Base-by-base conservation (phyloP, 2,113 vertebrate genomes). In the Sialia sialis region DNA sequence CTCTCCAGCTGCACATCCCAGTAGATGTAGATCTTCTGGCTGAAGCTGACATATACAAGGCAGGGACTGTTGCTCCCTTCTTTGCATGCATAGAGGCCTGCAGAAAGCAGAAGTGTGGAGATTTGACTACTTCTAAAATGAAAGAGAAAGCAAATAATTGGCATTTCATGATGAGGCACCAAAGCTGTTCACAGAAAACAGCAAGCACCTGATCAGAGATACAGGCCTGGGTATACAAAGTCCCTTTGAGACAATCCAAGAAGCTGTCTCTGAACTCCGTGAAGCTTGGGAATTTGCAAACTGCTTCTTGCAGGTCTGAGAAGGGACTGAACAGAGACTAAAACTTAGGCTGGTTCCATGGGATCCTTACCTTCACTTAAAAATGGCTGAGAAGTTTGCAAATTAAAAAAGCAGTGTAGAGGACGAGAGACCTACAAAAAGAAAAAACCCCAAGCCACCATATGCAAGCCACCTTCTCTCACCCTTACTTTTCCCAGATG, bases 1-100 rank as follows among this genome's bases (percentile, higher is more conserved):
- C 98, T 98, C 97, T 99, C 99, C 84, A 99, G 98, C 92, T 98
- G 97, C 74, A 99, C 99, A 90, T 98, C 99, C 99, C 99, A 99
- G 97, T 99, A 99, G 77, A 99, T 98, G 46, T 99, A 98, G 96
- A 99, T 99, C 97, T 99, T 99, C 92, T 99, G 99, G 92, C 96
- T 99, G 98, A 99, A 99, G 48, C 99, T 99, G 79, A 99, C 99
- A 2, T 99, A 99, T 62, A 99, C 99, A 26, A 99, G 97, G 81
- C 99, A 99, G 36, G 99, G 99, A 93, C 98, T 99, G 93, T 99
- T 99, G 83, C 91, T 98, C 46, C 98, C 98, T 44, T 98, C 98
- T 96, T 99, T 99, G 89, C 99, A 99, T 12, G 99, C 99, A 34
- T 99, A 99, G 49, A 99, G 98, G 51, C 99, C 99, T 99, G 95